Evolutionary conservation across 2,113 vertebrate genomes (phyloP).

Genomic region (Pogonocichla stellata): DNA sequence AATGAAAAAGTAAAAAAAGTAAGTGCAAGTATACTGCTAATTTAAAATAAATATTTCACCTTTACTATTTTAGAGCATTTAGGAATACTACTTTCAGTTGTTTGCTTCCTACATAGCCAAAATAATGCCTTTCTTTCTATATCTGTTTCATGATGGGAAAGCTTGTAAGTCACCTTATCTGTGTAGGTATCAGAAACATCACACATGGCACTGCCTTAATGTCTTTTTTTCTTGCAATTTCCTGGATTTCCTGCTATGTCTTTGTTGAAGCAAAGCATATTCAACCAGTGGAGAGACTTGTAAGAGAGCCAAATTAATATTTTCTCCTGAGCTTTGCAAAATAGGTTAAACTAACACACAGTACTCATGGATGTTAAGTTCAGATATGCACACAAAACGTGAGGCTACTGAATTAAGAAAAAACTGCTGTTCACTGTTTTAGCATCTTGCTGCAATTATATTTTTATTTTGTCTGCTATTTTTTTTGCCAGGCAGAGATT

Average conservation of each 20-base stretch:
- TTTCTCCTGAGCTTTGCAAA: slow-evolving; percentile 24
- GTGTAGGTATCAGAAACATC: slow-evolving; percentile 1
- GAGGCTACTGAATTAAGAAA: slow-evolving; percentile 21
- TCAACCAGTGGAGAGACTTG: background rate
- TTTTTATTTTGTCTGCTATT: background rate
- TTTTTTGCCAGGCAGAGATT: background rate
- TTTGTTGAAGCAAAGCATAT: background rate
- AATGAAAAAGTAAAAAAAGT: background rate
- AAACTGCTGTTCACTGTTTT: background rate
- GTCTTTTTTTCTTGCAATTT: slow-evolving; percentile 5
- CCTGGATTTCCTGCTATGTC: slow-evolving; percentile 9
- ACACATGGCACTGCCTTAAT: slow-evolving; percentile 3
- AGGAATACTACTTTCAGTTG: background rate
- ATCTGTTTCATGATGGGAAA: background rate
- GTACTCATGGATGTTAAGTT: background rate
- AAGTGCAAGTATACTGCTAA: background rate
- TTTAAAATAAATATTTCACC: background rate
- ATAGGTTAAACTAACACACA: slow-evolving; percentile 23
- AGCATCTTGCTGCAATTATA: slow-evolving; percentile 15
- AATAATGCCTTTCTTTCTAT: background rate
- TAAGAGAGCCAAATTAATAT: slow-evolving; percentile 11
- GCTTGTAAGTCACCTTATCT: background rate
- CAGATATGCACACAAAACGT: background rate
- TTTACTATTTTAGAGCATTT: background rate
- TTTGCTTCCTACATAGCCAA: background rate